Evolutionary conservation across 2,888 invertebrate species (phyloP).

Genomic region (Pseudococcus longispinus): DNA sequence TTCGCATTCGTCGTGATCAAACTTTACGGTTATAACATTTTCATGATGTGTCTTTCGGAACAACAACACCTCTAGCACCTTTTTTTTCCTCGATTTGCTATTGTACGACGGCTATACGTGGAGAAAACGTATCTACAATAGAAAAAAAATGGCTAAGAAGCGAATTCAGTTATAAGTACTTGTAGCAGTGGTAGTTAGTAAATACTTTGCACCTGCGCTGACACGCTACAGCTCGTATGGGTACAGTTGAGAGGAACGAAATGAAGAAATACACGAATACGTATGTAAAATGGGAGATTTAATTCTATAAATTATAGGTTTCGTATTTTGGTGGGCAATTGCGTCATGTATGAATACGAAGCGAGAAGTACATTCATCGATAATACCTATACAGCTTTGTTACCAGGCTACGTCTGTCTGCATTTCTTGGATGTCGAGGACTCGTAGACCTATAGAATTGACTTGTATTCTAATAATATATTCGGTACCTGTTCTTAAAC

Average conservation of each 20-base stretch:
- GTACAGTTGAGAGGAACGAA: not conserved
- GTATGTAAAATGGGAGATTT: not conserved
- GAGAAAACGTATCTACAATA: not conserved
- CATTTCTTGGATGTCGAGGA: not conserved
- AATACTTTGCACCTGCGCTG: not conserved
- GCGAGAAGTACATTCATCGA: not conserved
- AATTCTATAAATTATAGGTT: slow-evolving; percentile 5
- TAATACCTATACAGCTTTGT: not conserved
- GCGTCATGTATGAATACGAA: not conserved
- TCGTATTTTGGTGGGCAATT: not conserved
- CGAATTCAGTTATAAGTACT: not conserved
- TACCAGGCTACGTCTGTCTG: not conserved
- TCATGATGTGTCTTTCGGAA: not conserved
- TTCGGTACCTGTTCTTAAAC: not conserved
- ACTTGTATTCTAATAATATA: not conserved
- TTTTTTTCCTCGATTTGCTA: not conserved
- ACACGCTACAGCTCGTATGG: not conserved
- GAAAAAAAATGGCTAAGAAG: not conserved
- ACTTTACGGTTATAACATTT: not conserved
- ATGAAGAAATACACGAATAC: not conserved
- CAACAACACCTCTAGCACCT: not conserved
- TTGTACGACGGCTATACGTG: not conserved
- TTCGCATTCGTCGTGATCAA: not conserved
- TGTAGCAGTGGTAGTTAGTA: not conserved
- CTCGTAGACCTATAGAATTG: not conserved